Conservation (phyloP, 2,888 invertebrate genomes). For the Muschampia plurimacula region DNA sequence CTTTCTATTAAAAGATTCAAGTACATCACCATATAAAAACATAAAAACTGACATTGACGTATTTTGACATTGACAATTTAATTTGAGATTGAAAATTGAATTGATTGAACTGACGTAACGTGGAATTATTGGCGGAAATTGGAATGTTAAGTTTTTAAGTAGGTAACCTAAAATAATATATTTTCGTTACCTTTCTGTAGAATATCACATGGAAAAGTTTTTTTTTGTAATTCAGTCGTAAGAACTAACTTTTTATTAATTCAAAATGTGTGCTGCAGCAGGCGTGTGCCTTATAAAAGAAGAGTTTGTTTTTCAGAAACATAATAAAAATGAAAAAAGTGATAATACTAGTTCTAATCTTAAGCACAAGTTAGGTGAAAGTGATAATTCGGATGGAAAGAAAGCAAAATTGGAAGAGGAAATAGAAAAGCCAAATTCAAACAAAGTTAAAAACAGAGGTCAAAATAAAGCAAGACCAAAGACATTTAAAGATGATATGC, state of each 20-base stretch:
- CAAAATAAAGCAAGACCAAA: constrained; percentile 93
- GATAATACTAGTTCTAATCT: constrained; percentile 47
- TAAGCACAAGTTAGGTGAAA: constrained; percentile 66
- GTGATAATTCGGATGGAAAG: constrained; percentile 54
- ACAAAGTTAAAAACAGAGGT: constrained; percentile 82
- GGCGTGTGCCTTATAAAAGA: constrained; percentile 77
- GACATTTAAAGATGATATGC: constrained; percentile 86
- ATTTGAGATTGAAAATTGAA: not conserved
- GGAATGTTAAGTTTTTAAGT: not conserved
- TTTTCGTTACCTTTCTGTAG: not conserved
- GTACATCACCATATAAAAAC: not conserved
- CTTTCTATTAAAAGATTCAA: no score
- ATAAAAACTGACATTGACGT: not conserved
- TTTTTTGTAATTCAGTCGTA: not conserved
- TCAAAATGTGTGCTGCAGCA: constrained; percentile 58
- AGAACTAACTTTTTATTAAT: constrained; percentile 28
- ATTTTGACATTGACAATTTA: not conserved
- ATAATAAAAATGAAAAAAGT: constrained; percentile 48
- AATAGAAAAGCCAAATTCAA: constrained; percentile 44
- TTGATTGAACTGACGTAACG: not conserved
- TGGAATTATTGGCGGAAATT: not conserved
- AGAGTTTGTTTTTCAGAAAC: constrained; percentile 65
- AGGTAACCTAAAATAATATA: not conserved
- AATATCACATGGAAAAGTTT: not conserved
- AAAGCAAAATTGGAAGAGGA: constrained; percentile 55